These are phyloP conservation scores for Neolamprologus falcicula DNA, from an alignment of 2,113 vertebrate species.

Conservation along the genomic window DNA sequence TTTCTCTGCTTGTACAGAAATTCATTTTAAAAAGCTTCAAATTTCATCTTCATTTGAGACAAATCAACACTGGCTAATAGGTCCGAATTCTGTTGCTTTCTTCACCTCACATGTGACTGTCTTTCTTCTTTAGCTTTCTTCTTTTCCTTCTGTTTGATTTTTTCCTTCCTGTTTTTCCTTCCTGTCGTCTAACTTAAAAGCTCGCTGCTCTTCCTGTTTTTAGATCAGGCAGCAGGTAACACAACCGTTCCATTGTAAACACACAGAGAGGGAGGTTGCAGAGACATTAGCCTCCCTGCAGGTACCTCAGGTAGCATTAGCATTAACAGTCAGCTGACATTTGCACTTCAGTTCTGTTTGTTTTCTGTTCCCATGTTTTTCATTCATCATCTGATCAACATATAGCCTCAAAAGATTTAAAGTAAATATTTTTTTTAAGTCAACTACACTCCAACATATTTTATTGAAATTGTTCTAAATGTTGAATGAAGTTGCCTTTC, in stretches of 20 bases:
- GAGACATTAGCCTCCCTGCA: not conserved
- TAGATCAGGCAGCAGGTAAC: not conserved
- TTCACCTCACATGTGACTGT: not conserved
- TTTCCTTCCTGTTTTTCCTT: not conserved
- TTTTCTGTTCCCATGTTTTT: not conserved
- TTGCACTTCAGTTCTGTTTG: not conserved
- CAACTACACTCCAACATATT: not conserved
- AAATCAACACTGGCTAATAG: accelerated
- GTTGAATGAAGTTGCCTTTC: not conserved
- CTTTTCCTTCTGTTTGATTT: not conserved
- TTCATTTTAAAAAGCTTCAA: not conserved
- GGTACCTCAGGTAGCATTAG: not conserved
- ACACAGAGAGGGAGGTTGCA: not conserved
- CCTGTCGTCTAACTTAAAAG: not conserved
- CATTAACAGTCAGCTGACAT: not conserved
- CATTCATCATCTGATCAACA: not conserved
- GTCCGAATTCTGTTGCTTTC: accelerated
- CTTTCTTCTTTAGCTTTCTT: not conserved
- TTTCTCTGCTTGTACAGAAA: not conserved
- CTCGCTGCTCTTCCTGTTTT: not conserved
- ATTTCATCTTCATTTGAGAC: not conserved
- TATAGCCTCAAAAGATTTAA: not conserved
- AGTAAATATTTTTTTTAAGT: not conserved
- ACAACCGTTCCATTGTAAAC: not conserved
- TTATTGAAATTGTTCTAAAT: not conserved